A percentile compares a stretch with the other conserved stretches of the same genome.
These are phyloP conservation scores for Emydocephalus ijimae DNA, from an alignment of 2,113 vertebrate genomes.

Conservation along the genomic window DNA sequence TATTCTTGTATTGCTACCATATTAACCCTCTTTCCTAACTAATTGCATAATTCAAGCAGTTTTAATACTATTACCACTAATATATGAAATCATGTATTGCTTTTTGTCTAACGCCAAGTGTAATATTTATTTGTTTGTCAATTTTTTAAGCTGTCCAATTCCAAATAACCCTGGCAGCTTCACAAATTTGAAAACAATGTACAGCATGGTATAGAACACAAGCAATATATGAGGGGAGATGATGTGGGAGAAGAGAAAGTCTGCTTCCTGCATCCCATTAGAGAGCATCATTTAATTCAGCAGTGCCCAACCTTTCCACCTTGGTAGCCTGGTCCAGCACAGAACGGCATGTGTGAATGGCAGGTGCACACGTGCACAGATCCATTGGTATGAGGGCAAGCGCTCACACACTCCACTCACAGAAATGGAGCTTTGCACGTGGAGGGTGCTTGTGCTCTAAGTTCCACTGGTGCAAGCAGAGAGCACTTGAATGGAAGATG, in stretches of 20 bases:
- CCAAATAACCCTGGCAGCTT: neutral
- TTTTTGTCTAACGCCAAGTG: neutral
- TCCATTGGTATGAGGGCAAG: neutral
- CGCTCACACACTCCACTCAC: neutral
- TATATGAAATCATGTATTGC: neutral
- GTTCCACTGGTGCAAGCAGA: neutral
- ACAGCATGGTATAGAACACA: neutral
- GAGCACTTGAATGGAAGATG: neutral
- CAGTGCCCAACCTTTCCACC: neutral
- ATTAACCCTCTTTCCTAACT: neutral
- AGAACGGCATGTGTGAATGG: neutral
- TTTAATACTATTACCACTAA: neutral
- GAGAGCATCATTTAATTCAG: neutral
- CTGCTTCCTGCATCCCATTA: neutral
- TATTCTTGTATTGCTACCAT: neutral
- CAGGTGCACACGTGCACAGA: neutral
- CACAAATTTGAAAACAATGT: neutral
- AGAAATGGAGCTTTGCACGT: neutral
- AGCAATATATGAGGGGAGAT: neutral
- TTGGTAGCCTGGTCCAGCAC: neutral
- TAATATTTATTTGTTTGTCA: neutral
- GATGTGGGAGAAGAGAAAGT: neutral
- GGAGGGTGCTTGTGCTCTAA: neutral
- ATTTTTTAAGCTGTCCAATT: neutral
- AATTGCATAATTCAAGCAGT: neutral